Evolutionary conservation across 92 coral and sea anemone species (phyloP).

Genomic region (Ricordea florida): DNA sequence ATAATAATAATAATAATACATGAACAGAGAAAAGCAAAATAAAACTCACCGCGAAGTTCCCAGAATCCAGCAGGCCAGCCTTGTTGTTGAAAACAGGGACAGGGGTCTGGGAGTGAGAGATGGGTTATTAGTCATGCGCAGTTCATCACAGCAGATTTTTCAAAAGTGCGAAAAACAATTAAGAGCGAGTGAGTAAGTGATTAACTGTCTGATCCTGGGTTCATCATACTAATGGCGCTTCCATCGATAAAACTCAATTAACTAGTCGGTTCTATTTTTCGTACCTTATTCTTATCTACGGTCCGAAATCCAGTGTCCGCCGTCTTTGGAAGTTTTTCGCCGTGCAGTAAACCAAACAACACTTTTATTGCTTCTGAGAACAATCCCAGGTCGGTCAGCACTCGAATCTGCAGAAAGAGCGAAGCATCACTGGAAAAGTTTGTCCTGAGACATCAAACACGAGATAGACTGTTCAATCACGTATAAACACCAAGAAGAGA

Average conservation of each 20-base stretch:
- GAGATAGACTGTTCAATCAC: no score
- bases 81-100: constrained; percentile 40
- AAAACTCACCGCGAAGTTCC: constrained; percentile 51
- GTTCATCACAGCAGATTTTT: no score
- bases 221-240: no score
- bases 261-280: no score
- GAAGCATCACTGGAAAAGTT: background rate
- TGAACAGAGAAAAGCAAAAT: background rate
- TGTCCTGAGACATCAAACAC: no score
- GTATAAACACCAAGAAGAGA: no score
- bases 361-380: constrained; percentile 65
- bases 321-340: constrained; percentile 70
- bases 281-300: constrained; percentile 44
- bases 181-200: no score
- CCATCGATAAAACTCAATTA: no score
- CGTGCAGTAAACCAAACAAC: constrained; percentile 48
- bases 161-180: no score
- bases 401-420: constrained; percentile 48
- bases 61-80: constrained; percentile 11
- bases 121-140: background rate
- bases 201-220: no score
- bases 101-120: background rate
- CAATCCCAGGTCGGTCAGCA: constrained; percentile 77
- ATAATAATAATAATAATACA: background rate
- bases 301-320: constrained; percentile 50